phyloP scores from a whole-genome alignment of 2,113 vertebrate species.

The Colinus virginianus region DNA sequence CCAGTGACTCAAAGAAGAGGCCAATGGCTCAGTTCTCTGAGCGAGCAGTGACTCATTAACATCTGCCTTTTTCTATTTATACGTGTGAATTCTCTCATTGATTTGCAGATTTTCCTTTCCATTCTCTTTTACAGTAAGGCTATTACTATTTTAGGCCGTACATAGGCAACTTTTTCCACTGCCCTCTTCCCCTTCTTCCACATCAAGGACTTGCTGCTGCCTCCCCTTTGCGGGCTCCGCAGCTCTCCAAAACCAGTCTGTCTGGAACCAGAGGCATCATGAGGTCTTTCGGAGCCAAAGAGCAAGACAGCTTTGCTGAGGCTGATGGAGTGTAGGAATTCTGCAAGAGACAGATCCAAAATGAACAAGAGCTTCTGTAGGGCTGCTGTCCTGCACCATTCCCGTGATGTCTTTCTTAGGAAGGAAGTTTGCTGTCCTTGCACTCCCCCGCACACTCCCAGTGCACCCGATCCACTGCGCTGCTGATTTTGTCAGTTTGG shows the following conservation, averaged over 20 bases:
- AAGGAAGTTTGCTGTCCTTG: neutral
- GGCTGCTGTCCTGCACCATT: neutral
- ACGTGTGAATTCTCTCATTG: conserved; percentile 44
- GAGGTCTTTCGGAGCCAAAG: neutral
- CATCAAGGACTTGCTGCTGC: neutral
- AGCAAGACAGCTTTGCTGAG: neutral
- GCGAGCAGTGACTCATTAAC: conserved; percentile 17
- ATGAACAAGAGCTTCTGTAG: neutral
- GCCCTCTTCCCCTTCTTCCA: neutral
- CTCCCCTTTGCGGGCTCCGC: neutral
- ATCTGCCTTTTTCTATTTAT: conserved; percentile 57
- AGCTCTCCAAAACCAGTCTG: neutral
- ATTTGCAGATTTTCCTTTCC: conserved; percentile 51
- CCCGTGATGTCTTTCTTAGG: neutral
- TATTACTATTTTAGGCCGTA: neutral
- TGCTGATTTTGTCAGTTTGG: conserved; percentile 18
- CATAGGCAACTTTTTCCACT: conserved; percentile 44
- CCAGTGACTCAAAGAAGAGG: conserved; percentile 37
- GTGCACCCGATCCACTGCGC: neutral
- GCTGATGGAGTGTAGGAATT: neutral
- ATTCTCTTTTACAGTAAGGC: conserved; percentile 27
- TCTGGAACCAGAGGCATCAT: neutral
- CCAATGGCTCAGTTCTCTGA: conserved; percentile 15
- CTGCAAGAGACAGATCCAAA: neutral
- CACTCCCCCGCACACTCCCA: neutral